These are phyloP conservation scores for Sialia sialis DNA, from an alignment of 2,113 vertebrate species.

Conservation along the genomic window DNA sequence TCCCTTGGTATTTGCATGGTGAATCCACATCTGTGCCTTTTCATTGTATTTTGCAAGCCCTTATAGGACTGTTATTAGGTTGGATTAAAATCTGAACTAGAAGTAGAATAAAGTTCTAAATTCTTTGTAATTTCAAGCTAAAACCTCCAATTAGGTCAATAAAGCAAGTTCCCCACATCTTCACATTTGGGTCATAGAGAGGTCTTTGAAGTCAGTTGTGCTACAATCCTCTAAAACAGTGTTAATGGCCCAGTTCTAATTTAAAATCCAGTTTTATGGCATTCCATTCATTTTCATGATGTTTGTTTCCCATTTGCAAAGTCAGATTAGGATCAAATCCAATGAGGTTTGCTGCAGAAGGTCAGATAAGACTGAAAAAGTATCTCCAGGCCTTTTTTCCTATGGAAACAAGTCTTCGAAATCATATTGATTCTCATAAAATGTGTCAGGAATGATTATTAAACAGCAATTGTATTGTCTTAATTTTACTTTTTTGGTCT, in stretches of 20 bases:
- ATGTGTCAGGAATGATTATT: background rate
- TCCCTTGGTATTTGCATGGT: background rate
- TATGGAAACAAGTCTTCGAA: background rate
- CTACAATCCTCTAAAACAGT: background rate
- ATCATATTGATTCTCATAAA: background rate
- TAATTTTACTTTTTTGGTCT: background rate
- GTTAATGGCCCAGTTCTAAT: background rate
- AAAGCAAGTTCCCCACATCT: background rate
- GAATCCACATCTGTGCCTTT: background rate
- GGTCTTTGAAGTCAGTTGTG: background rate
- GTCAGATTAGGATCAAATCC: background rate
- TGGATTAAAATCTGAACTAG: background rate
- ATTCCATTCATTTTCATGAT: constrained; percentile 31
- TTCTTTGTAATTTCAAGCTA: background rate
- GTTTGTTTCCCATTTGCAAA: background rate
- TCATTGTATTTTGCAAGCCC: background rate
- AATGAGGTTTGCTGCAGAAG: background rate
- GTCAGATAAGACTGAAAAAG: constrained; percentile 19
- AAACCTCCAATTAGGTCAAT: background rate
- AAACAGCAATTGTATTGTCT: background rate
- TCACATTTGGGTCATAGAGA: background rate
- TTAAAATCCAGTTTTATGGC: constrained; percentile 23
- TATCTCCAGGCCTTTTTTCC: background rate
- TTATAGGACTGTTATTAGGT: background rate
- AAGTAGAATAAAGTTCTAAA: background rate